Conservation (phyloP, 2,797 vertebrate species). For the Acrocephalus scirpaceus region DNA sequence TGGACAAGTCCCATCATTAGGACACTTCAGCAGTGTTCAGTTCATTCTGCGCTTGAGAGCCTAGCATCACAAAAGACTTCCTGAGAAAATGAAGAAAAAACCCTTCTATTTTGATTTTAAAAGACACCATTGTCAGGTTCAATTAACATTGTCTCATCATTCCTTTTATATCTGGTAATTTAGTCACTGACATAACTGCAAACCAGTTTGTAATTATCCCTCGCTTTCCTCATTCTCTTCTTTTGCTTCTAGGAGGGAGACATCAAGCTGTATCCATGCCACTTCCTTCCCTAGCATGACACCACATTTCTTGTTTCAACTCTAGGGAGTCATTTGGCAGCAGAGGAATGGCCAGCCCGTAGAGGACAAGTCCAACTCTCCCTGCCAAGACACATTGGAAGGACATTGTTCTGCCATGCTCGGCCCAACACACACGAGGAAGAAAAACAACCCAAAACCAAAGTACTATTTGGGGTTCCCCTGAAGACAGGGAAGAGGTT, state of each 20-base stretch:
- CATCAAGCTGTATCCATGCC: not conserved
- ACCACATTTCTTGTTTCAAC: not conserved
- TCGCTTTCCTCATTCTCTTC: not conserved
- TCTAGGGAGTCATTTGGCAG: not conserved
- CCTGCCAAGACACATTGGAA: not conserved
- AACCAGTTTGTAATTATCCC: not conserved
- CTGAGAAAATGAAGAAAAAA: not conserved
- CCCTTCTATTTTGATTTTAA: not conserved
- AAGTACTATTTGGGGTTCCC: not conserved
- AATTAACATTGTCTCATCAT: not conserved
- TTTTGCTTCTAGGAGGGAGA: not conserved
- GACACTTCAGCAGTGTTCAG: not conserved
- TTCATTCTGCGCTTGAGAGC: not conserved
- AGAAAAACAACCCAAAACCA: not conserved
- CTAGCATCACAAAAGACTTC: not conserved
- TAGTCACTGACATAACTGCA: not conserved
- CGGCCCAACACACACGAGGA: accelerated
- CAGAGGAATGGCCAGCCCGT: not conserved
- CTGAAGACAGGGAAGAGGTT: not conserved
- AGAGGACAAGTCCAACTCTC: not conserved
- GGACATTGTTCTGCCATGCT: not conserved
- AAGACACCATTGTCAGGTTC: not conserved
- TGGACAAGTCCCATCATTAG: not conserved
- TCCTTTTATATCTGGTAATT: not conserved
- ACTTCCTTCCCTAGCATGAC: not conserved